A percentile compares a stretch with the other conserved stretches of the same genome.
Conservation (phyloP, 2,797 vertebrate genomes). For the Aselliscus stoliczkanus region DNA sequence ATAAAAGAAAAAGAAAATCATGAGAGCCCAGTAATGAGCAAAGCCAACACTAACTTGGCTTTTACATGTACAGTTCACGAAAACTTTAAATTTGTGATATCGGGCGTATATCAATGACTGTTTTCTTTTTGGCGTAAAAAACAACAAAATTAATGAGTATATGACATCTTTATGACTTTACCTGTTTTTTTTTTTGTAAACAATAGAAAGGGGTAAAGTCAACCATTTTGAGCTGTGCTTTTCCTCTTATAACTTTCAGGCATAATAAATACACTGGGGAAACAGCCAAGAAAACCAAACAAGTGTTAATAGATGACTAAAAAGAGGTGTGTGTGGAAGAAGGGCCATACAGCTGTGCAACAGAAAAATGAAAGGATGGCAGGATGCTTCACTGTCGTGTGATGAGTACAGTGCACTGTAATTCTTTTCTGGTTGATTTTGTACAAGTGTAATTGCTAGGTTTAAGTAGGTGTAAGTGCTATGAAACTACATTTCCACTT, state of each 20-base stretch:
- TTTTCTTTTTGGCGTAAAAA: background rate
- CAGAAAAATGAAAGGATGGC: background rate
- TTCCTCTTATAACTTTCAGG: background rate
- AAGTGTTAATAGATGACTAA: background rate
- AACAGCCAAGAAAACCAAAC: background rate
- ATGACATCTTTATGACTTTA: background rate
- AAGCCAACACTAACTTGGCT: background rate
- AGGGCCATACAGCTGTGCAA: background rate
- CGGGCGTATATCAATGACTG: slow-evolving; percentile 14
- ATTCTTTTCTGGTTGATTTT: background rate
- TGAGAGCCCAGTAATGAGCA: background rate
- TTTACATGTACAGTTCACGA: background rate
- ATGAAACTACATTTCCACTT: background rate
- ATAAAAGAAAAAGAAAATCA: background rate
- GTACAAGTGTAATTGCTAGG: background rate
- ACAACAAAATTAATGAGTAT: background rate
- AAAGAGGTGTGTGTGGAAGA: background rate
- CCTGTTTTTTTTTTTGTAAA: background rate
- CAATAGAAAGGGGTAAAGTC: background rate
- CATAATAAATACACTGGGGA: background rate
- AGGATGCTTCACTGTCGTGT: background rate
- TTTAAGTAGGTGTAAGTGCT: background rate
- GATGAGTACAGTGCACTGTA: background rate
- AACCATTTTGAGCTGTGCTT: background rate
- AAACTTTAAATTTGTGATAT: background rate